Conservation (phyloP, 2,113 vertebrate genomes). For the Marcusenius ussheri region DNA sequence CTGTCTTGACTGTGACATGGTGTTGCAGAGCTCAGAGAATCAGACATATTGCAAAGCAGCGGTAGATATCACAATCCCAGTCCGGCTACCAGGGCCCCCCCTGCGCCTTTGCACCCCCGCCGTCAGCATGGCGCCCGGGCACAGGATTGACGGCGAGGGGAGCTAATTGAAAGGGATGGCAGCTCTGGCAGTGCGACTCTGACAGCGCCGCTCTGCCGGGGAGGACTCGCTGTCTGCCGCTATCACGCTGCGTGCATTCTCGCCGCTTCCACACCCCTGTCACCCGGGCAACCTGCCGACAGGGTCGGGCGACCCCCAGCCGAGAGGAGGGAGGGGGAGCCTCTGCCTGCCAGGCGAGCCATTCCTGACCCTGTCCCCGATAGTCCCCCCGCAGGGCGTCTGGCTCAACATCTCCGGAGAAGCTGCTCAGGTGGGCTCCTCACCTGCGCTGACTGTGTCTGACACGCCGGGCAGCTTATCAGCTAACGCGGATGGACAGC, state of each 20-base stretch:
- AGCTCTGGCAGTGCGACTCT: background rate
- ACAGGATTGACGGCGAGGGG: background rate
- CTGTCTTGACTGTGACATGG: background rate
- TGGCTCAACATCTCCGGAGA: background rate
- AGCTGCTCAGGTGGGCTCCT: background rate
- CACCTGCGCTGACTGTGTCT: background rate
- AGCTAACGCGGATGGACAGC: background rate
- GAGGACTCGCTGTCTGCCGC: background rate
- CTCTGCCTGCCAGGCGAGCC: background rate
- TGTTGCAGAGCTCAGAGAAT: background rate
- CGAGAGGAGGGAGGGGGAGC: background rate
- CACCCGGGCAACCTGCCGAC: constrained; percentile 21
- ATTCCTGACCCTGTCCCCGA: background rate
- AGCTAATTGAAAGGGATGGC: constrained; percentile 20
- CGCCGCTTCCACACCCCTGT: background rate
- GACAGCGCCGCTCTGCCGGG: background rate
- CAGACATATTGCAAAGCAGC: constrained; percentile 7
- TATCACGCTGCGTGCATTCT: background rate
- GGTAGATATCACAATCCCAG: background rate
- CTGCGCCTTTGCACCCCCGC: background rate
- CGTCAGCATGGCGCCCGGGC: background rate
- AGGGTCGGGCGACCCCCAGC: background rate
- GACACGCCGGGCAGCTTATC: background rate
- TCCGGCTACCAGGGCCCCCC: background rate
- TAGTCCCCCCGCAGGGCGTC: background rate